These are phyloP conservation scores for Argya squamiceps DNA, from an alignment of 2,797 vertebrate species.

Conservation along the genomic window DNA sequence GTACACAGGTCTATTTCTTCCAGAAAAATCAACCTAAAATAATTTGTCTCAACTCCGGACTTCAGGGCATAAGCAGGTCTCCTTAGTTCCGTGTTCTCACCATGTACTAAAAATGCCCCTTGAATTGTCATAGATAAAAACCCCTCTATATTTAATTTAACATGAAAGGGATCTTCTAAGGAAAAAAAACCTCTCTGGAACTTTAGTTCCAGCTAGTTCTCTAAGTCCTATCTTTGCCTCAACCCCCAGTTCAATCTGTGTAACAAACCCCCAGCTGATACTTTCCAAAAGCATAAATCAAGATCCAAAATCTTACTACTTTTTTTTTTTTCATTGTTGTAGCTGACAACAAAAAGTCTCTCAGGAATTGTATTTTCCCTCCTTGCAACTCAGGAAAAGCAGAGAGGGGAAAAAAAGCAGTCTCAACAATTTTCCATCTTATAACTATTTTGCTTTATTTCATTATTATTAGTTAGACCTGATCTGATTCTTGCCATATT, in stretches of 20 bases:
- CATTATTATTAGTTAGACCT: neutral
- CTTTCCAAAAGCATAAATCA: neutral
- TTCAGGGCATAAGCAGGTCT: neutral
- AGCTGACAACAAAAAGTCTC: neutral
- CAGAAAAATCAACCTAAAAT: neutral
- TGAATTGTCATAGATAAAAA: neutral
- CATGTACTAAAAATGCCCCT: neutral
- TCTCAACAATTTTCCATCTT: neutral
- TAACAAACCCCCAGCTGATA: neutral
- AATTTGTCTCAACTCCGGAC: neutral
- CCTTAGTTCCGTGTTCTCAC: neutral
- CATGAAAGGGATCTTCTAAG: neutral
- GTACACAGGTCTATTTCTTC: neutral
- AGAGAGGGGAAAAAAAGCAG: neutral
- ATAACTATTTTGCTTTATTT: neutral
- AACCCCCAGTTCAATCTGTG: neutral
- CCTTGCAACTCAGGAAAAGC: neutral
- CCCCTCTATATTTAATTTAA: neutral
- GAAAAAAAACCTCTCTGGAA: neutral
- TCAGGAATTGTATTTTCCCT: neutral
- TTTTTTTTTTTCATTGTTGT: neutral
- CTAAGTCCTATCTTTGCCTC: neutral
- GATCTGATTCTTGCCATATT: neutral
- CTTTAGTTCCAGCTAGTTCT: neutral
- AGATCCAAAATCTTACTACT: neutral